Conservation (phyloP, 2,888 invertebrate species). For the Ganaspis brasiliensis region DNA sequence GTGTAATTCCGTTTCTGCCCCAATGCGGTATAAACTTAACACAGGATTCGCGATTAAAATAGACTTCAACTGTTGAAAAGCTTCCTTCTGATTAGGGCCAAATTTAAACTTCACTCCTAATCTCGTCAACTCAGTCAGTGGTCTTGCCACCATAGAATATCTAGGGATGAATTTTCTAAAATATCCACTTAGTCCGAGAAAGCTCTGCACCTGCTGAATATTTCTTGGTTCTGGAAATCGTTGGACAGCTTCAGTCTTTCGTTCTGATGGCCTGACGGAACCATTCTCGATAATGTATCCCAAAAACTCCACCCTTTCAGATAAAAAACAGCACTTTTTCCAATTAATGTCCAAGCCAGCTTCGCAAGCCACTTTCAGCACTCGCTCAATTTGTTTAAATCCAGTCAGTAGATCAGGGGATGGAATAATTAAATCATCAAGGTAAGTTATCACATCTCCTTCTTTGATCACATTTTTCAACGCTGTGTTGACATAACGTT, state of each 20-base stretch:
- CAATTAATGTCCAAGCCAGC: conserved; percentile 59
- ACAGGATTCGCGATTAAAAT: conserved; percentile 43
- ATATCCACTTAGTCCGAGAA: conserved; percentile 49
- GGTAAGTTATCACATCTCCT: conserved; percentile 47
- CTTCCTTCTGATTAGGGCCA: not conserved
- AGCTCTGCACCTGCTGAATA: conserved; percentile 63
- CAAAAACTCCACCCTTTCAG: not conserved
- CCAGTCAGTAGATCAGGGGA: conserved; percentile 49
- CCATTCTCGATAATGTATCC: conserved; percentile 63
- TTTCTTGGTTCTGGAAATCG: conserved; percentile 58
- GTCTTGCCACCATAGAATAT: conserved; percentile 46
- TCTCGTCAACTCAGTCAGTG: conserved; percentile 40
- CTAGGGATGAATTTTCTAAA: conserved; percentile 48
- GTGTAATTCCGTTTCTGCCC: conserved; percentile 53
- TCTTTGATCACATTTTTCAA: conserved; percentile 55
- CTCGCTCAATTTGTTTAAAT: conserved; percentile 50
- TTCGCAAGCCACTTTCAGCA: conserved; percentile 53
- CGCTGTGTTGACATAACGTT: conserved; percentile 56
- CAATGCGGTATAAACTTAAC: conserved; percentile 50
- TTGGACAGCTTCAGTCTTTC: not conserved
- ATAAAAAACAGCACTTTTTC: conserved; percentile 49
- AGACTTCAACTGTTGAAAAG: not conserved
- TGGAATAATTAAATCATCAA: conserved; percentile 57
- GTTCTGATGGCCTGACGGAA: conserved; percentile 45
- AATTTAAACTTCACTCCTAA: conserved; percentile 24